Percentiles rank a stretch among this genome's conserved stretches.
Evolutionary conservation across 23 tunicate genomes (phyloP).

Genomic region (Corella eumyota): DNA sequence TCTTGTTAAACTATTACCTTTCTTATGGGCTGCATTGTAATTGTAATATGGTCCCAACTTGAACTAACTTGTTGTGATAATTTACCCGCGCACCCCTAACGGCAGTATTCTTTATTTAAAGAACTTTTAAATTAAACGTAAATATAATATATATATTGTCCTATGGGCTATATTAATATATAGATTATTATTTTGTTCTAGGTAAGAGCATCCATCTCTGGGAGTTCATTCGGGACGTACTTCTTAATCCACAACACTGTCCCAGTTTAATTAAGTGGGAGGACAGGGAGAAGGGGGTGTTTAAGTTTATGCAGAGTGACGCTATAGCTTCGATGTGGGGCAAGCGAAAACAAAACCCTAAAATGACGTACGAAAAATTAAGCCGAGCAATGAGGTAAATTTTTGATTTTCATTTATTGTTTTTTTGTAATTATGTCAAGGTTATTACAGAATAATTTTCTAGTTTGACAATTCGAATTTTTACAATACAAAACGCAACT

Average conservation of each 20-base stretch:
- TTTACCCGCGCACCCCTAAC: too few species aligned
- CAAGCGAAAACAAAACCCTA: slow-evolving; percentile 62
- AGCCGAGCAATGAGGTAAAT: slow-evolving; percentile 80
- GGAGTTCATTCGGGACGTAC: slow-evolving; percentile 86
- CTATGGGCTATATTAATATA: too few species aligned
- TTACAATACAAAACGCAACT: too few species aligned
- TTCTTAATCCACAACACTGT: slow-evolving; percentile 62
- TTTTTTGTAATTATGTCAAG: not conserved
- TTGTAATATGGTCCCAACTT: too few species aligned
- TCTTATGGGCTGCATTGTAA: too few species aligned
- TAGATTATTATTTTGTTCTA: too few species aligned
- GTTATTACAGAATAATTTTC: not conserved
- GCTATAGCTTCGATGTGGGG: slow-evolving; percentile 93
- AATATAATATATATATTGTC: too few species aligned
- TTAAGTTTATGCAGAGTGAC: slow-evolving; percentile 73
- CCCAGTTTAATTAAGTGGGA: slow-evolving; percentile 86
- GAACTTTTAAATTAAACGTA: too few species aligned
- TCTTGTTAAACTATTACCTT: too few species aligned
- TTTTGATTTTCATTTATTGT: not conserved
- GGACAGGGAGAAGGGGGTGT: slow-evolving; percentile 69
- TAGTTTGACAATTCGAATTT: too few species aligned
- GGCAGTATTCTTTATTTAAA: too few species aligned
- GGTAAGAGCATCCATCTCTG: slow-evolving; percentile 63
- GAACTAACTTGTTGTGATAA: too few species aligned
- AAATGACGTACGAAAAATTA: slow-evolving; percentile 90